Evolutionary conservation across 23 tunicate genomes (phyloP), one percentile per base, ranked within the genome.

Genomic region (Styela plicata): DNA sequence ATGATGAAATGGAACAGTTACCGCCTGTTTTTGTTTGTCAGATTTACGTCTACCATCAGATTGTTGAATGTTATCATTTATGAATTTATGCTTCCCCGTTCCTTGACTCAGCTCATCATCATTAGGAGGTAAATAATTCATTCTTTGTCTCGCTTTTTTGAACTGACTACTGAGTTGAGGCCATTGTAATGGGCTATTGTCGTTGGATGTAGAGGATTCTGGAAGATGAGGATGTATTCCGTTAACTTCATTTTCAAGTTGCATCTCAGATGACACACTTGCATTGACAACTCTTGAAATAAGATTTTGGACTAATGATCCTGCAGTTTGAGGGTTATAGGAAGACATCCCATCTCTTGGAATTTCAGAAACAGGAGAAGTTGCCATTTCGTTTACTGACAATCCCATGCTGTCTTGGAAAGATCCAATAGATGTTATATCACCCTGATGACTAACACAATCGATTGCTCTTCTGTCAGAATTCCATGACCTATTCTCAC

Each of bases 401-500:
- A 71, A 26, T 29, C 77, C 77, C 34, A 71, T 34, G 34, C 77
- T 71, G 35, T 71, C 77, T 71, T 71, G 77, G 17, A 71, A 71
- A 2, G 77, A 71, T 28, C 77, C 77, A 17, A 71, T 71, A 19
- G 77, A 71, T 3, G 77, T 33, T 13, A 71, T 28, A 32, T 71
- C 77, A 21, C 77, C 77, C 5, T 71, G 77, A 20, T 28, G 32
- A 36, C 77, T 71, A 3, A 21, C 34, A 71, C 34, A 33, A 71
- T 30, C 23, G 17, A 33, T 34, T 21, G 35, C 77, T 71, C 77
- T 71, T 71, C 34, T 71, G 17, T 71, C 77, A 19, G 32, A 13
- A 30, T 31, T 30, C 77, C 77, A 71, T 5, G 57, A 13, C 3
- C 34, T 71, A 21, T 7, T 21, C 3, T 71, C 34, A 7, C 23